Base-by-base conservation (phyloP, 1,140 invertebrate species). In the Drosophila ambigua region DNA sequence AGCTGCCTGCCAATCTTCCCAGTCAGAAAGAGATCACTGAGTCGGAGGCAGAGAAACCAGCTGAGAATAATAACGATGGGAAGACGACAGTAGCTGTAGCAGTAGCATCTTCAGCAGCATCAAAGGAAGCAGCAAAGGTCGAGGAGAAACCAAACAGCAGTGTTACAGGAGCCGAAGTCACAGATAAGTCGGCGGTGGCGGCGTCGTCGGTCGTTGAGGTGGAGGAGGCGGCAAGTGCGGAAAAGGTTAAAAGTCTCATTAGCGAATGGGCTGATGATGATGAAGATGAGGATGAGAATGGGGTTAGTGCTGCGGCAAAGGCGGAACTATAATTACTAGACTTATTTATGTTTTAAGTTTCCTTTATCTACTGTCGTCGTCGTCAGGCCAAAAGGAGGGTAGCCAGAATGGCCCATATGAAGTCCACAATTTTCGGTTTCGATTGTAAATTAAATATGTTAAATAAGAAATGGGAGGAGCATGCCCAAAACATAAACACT, bases 281-380 rank as follows among this genome's bases (percentile, higher is more conserved):
- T 9, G 90, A 91, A 46, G 87, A 84, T 15, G 87, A 90, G 48
- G 88, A 88, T 49, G 83, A 85, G 65, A 85, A 84, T 77, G 79
- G 77, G 41, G 84, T 90, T 23, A 85, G 67, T 76, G 85, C 82
- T 61, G 75, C 66, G 62, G 74, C 80, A 67, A 85, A 89, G 39
- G 80, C 73, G 65, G 71, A 89, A 49, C 84, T 90, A 72, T 91
- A 82, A 91, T 73, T 83, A 72, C 61, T 89, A 89, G 81, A 90
- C 80, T 91, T 91, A 91, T 79, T 89, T 90, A 83, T 84, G 71
- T 90, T 90, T 72, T 89, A 91, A 90, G 79, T 73, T 79, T 72
- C 24, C 53, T 44, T 72, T 64, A 60, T 63, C 48, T 26, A 66
- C 45, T 62, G 61, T 13, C 35, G 35, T 39, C 26, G 23, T 24